Conservation (phyloP, 2,113 vertebrate genomes). For the Hucho hucho region DNA sequence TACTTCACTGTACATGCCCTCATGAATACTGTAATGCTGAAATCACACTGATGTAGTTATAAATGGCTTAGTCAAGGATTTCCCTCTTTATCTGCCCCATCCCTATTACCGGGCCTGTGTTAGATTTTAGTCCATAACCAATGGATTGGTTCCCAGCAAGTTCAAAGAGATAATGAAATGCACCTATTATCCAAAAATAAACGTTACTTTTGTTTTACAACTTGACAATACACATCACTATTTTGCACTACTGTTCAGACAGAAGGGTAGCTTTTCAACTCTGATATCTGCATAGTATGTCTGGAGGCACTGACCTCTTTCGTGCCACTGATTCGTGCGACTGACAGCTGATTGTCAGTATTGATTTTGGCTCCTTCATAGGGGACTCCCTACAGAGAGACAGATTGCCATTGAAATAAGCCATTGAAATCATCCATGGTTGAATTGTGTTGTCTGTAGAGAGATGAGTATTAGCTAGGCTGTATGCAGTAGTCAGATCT, state of each 20-base stretch:
- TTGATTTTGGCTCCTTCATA: conserved; percentile 64
- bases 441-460: background rate
- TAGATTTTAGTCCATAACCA: background rate
- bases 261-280: background rate
- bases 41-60: background rate
- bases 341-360: conserved; percentile 62
- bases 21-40: background rate
- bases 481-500: background rate
- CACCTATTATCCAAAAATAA: no score
- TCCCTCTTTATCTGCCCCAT: background rate
- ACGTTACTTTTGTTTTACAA: background rate
- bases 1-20: background rate
- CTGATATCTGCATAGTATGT: conserved; percentile 27
- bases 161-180: no score
- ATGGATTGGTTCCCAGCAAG: no score
- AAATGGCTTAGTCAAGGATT: background rate
- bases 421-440: conserved; percentile 1
- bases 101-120: background rate
- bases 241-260: background rate
- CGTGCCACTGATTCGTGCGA: conserved; percentile 41
- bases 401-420: conserved; percentile 54
- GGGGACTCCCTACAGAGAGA: conserved; percentile 48
- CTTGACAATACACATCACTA: background rate
- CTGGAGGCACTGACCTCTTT: conserved; percentile 64
- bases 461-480: conserved; percentile 2